Conservation (phyloP, 2,888 invertebrate species). For the Kryphioiulus occultus region DNA sequence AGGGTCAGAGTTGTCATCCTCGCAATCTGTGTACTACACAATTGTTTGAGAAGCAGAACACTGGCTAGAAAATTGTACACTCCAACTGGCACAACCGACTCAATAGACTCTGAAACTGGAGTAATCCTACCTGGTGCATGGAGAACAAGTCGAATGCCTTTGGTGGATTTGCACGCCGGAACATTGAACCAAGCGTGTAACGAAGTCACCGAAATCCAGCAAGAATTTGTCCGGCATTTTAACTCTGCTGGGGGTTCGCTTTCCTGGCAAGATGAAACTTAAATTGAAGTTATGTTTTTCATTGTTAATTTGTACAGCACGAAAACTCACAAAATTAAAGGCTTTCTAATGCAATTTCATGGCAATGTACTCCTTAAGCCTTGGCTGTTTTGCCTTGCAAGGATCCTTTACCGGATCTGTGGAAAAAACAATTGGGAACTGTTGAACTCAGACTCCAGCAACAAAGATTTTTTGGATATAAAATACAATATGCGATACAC, state of each 20-base stretch:
- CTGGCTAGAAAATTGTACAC: not conserved
- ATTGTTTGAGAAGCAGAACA: slow-evolving; percentile 44
- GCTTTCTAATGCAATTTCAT: not conserved
- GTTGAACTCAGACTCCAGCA: not conserved
- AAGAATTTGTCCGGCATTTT: not conserved
- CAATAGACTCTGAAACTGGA: not conserved
- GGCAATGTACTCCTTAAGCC: not conserved
- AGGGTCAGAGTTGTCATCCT: slow-evolving; percentile 39
- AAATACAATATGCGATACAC: too few species aligned
- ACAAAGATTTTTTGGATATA: not conserved
- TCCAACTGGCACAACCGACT: slow-evolving; percentile 32
- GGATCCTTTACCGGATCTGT: too few species aligned
- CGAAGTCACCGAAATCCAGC: not conserved
- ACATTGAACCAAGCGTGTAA: not conserved
- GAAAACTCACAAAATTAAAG: not conserved
- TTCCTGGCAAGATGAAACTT: not conserved
- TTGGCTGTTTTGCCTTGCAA: not conserved
- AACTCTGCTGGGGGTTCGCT: not conserved
- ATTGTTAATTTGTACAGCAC: too few species aligned
- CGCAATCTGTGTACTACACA: slow-evolving; percentile 46
- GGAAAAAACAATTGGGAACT: too few species aligned
- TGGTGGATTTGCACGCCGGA: not conserved
- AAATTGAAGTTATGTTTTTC: not conserved
- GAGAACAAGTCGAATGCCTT: slow-evolving; percentile 1
- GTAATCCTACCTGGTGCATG: not conserved